Evolutionary conservation across 2,113 vertebrate species (phyloP).

Genomic region (Cyprinodon variegatus): DNA sequence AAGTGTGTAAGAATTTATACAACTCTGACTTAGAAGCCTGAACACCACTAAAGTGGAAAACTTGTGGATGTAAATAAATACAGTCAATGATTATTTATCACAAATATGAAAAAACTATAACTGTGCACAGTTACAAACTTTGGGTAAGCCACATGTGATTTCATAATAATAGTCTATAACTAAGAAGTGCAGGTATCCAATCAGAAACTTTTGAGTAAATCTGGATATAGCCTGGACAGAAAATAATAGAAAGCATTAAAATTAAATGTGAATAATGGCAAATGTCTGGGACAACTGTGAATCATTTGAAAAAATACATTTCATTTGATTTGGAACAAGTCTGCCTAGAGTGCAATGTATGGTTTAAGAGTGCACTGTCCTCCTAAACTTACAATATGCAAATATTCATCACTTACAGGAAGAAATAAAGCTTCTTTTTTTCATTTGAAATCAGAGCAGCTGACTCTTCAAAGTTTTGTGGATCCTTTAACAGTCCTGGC

Average conservation of each 20-base stretch:
- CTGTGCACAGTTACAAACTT: too few relatives aligned
- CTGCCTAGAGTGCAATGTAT: constrained; percentile 13
- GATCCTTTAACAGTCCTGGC: constrained; percentile 32
- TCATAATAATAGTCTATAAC: too few relatives aligned
- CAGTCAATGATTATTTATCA: too few relatives aligned
- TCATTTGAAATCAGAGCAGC: constrained; percentile 28
- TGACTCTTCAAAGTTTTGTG: constrained; percentile 30
- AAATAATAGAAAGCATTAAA: not conserved
- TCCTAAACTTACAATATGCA: constrained; percentile 11
- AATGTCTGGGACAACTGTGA: not conserved
- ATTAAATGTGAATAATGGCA: not conserved
- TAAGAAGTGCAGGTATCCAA: too few relatives aligned
- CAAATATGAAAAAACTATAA: too few relatives aligned
- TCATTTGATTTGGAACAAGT: constrained; percentile 38
- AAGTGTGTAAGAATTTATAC: not conserved
- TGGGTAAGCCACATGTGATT: too few relatives aligned
- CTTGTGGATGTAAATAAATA: too few relatives aligned
- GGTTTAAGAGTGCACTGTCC: constrained; percentile 3
- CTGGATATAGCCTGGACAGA: not conserved
- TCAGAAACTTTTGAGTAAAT: too few relatives aligned
- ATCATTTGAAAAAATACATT: too few relatives aligned
- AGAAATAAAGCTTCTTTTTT: constrained; percentile 28
- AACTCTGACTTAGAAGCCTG: too few relatives aligned
- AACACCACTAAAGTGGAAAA: too few relatives aligned
- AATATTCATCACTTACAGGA: constrained; percentile 4